A percentile compares a stretch with the other conserved stretches of the same genome.
These are phyloP conservation scores for Procambarus clarkii DNA, from an alignment of 1,140 invertebrate species.

Conservation along the genomic window DNA sequence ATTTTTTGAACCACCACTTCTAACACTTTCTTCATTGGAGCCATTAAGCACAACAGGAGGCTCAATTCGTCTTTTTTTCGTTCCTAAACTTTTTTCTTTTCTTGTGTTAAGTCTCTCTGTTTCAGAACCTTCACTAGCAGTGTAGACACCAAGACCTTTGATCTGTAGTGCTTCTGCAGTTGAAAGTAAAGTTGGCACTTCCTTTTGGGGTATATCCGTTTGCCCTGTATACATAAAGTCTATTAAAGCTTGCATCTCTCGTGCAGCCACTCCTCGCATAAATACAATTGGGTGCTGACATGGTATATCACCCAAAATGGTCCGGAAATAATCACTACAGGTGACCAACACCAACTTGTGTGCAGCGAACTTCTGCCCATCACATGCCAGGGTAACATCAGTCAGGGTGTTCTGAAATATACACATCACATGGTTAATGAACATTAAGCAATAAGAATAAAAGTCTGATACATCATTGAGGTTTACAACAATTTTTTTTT, in stretches of 20 bases:
- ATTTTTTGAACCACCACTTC: slow-evolving; percentile 30
- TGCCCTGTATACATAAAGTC: slow-evolving; percentile 96
- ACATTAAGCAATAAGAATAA: too few relatives aligned
- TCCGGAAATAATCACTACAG: slow-evolving; percentile 94
- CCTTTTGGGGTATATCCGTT: slow-evolving; percentile 93
- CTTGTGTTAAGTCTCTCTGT: not conserved
- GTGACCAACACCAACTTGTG: slow-evolving; percentile 95
- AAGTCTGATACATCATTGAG: too few relatives aligned
- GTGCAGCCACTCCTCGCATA: slow-evolving; percentile 90
- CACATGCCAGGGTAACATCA: slow-evolving; percentile 93
- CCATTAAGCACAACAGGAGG: slow-evolving; percentile 41
- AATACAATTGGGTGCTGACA: slow-evolving; percentile 94
- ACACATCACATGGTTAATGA: not conserved
- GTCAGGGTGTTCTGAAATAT: slow-evolving; percentile 70
- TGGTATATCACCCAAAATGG: slow-evolving; percentile 92
- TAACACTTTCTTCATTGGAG: slow-evolving; percentile 22
- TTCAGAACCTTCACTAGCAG: slow-evolving; percentile 34
- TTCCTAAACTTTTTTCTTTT: slow-evolving; percentile 31
- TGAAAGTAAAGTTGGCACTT: slow-evolving; percentile 89
- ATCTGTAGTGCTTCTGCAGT: slow-evolving; percentile 89
- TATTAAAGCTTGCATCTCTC: slow-evolving; percentile 89
- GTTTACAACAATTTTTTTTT: too few relatives aligned
- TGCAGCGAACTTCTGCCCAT: slow-evolving; percentile 91
- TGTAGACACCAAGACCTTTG: slow-evolving; percentile 91
- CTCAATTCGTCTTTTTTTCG: slow-evolving; percentile 48